These are phyloP conservation scores for Denticeps clupeoides DNA, from an alignment of 2,797 vertebrate genomes.

Conservation along the genomic window DNA sequence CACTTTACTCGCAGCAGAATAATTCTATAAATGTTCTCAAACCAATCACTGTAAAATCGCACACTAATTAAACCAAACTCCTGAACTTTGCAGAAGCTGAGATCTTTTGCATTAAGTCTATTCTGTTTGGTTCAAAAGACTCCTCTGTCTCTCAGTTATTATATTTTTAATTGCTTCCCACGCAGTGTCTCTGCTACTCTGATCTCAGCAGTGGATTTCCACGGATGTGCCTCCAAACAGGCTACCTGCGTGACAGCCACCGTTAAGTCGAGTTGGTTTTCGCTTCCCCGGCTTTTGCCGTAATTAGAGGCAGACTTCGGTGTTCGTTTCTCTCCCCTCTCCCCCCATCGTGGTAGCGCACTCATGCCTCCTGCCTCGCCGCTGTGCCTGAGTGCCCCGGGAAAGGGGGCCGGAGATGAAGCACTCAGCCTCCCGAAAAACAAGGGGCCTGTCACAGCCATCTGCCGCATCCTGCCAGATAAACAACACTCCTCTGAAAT, in stretches of 20 bases:
- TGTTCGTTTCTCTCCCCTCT: slow-evolving; percentile 28
- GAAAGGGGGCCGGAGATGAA: slow-evolving; percentile 52
- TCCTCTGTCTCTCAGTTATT: too few relatives aligned
- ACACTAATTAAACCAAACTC: too few relatives aligned
- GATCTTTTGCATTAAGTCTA: too few relatives aligned
- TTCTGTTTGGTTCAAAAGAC: too few relatives aligned
- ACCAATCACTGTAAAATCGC: too few relatives aligned
- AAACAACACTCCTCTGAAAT: slow-evolving; percentile 38
- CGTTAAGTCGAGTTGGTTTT: slow-evolving; percentile 46
- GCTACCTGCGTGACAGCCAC: slow-evolving; percentile 28
- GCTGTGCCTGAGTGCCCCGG: slow-evolving; percentile 39
- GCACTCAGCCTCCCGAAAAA: slow-evolving; percentile 45
- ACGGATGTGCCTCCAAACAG: slow-evolving; percentile 16
- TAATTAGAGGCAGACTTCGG: slow-evolving; percentile 43
- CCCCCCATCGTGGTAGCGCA: slow-evolving; percentile 20
- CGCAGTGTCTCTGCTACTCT: too few relatives aligned
- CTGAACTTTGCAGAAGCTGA: too few relatives aligned
- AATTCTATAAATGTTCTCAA: too few relatives aligned
- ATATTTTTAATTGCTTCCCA: too few relatives aligned
- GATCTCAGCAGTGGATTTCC: too few relatives aligned
- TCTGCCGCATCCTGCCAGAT: slow-evolving; percentile 43
- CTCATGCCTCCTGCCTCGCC: slow-evolving; percentile 27
- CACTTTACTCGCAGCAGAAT: too few relatives aligned
- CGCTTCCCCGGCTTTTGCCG: slow-evolving; percentile 56
- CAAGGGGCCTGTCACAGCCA: slow-evolving; percentile 49